These are phyloP conservation scores for Palloptera scutellata DNA, from an alignment of 2,888 invertebrate species.

Conservation along the genomic window DNA sequence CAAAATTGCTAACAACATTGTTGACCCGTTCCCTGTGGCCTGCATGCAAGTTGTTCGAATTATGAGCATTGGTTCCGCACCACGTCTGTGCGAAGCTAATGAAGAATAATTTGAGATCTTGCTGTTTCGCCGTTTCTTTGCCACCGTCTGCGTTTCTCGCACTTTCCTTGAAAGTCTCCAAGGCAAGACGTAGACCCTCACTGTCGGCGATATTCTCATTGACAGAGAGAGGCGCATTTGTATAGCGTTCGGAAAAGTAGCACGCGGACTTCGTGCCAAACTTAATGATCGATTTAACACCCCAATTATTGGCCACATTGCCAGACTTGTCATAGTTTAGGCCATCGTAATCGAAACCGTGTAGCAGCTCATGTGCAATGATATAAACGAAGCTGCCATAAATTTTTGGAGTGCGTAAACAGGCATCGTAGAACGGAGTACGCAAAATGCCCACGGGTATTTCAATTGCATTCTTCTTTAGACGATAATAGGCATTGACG, in stretches of 20 bases:
- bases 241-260: slow-evolving; percentile 49
- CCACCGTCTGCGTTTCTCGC: slow-evolving; percentile 12
- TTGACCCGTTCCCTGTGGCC: slow-evolving; percentile 54
- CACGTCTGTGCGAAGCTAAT: slow-evolving; percentile 58
- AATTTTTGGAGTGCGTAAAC: slow-evolving; percentile 40
- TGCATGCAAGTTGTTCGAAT: slow-evolving; percentile 43
- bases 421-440: slow-evolving; percentile 43
- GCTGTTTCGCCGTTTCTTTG: slow-evolving; percentile 22
- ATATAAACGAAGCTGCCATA: slow-evolving; percentile 54
- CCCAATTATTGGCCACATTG: slow-evolving; percentile 50
- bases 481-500: slow-evolving; percentile 57
- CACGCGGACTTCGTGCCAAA: slow-evolving; percentile 53
- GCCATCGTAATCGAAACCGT: slow-evolving; percentile 60
- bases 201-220: slow-evolving; percentile 60
- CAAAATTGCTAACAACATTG: slow-evolving; percentile 55
- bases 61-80: slow-evolving; percentile 46
- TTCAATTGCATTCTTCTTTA: slow-evolving; percentile 54
- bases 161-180: slow-evolving; percentile 43
- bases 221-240: slow-evolving; percentile 47
- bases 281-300: slow-evolving; percentile 51
- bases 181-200: slow-evolving; percentile 56
- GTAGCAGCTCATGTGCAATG: slow-evolving; percentile 56
- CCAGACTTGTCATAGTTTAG: slow-evolving; percentile 56
- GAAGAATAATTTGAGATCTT: slow-evolving; percentile 48
- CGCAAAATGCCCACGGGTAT: slow-evolving; percentile 56